A percentile compares a stretch with the other conserved stretches of the same genome.
These are phyloP conservation scores for Apotomis betuletana DNA, from an alignment of 2,888 invertebrate species.

Conservation along the genomic window DNA sequence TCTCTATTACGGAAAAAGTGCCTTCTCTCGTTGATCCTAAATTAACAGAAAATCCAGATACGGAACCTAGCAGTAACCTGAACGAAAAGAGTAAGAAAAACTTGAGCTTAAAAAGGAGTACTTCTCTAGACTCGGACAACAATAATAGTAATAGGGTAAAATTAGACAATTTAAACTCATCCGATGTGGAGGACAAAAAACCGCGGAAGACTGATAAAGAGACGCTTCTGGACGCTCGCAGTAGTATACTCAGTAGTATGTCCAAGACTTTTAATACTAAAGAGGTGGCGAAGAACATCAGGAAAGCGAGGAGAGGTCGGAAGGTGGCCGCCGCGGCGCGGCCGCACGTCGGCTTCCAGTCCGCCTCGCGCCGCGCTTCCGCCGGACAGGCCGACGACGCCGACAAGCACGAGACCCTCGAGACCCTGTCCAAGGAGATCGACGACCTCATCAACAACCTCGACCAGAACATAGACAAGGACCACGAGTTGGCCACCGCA, in stretches of 20 bases:
- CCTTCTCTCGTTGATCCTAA: conserved; percentile 79
- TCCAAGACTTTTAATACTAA: conserved; percentile 81
- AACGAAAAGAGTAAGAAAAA: conserved; percentile 73
- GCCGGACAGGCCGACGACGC: conserved; percentile 51
- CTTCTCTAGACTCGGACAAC: conserved; percentile 82
- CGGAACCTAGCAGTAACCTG: conserved; percentile 68
- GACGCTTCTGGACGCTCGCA: conserved; percentile 79
- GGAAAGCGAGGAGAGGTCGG: conserved; percentile 75
- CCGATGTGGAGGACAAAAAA: conserved; percentile 84
- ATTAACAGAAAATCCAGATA: conserved; percentile 68
- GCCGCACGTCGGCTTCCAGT: conserved; percentile 45
- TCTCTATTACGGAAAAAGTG: conserved; percentile 81
- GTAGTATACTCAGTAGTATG: conserved; percentile 82
- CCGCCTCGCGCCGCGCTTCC: conserved; percentile 19
- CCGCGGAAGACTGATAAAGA: conserved; percentile 85
- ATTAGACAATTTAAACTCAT: conserved; percentile 76
- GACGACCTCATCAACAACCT: conserved; percentile 76
- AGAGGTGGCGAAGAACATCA: conserved; percentile 77
- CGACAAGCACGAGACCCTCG: conserved; percentile 73
- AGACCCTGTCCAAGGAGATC: conserved; percentile 76
- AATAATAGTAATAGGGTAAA: conserved; percentile 82
- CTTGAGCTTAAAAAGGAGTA: conserved; percentile 81
- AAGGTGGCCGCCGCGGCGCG: conserved; percentile 69
- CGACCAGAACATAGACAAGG: conserved; percentile 73
- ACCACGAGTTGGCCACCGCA: conserved; percentile 60